phyloP scores from a whole-genome alignment of 2,113 vertebrate species.

The Macquaria ambigua region DNA sequence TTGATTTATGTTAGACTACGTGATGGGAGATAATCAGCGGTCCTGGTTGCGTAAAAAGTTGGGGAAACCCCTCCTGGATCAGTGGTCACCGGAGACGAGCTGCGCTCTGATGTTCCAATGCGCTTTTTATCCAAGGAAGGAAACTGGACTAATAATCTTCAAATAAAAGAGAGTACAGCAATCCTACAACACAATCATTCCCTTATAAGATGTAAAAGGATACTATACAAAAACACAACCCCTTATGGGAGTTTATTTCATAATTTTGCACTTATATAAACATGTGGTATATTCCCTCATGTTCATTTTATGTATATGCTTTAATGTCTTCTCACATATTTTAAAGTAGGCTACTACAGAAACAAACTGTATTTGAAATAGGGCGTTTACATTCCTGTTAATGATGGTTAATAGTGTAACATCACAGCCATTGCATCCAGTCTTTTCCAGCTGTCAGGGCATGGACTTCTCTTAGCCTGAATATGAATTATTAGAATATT shows the following conservation, averaged over 20 bases:
- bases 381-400: not conserved
- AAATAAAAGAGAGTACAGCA: not conserved
- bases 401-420: not conserved
- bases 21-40: not conserved
- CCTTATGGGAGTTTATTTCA: not conserved
- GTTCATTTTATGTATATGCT: not conserved
- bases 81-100: not conserved
- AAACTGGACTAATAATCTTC: not conserved
- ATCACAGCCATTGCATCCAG: not conserved
- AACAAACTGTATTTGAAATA: not conserved
- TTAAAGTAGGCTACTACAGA: not conserved
- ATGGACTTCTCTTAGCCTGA: not conserved
- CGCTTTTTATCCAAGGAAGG: not conserved
- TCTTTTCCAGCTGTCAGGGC: not conserved
- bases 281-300: not conserved
- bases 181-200: not conserved
- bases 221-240: not conserved
- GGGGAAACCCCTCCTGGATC: constrained; percentile 20
- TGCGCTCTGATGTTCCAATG: not conserved
- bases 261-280: not conserved
- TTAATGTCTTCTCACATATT: not conserved
- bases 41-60: constrained; percentile 54
- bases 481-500: not conserved
- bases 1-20: not conserved
- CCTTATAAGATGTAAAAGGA: not conserved